Base-by-base conservation (phyloP, 2,888 invertebrate genomes). In the Silvanus unidentatus region DNA sequence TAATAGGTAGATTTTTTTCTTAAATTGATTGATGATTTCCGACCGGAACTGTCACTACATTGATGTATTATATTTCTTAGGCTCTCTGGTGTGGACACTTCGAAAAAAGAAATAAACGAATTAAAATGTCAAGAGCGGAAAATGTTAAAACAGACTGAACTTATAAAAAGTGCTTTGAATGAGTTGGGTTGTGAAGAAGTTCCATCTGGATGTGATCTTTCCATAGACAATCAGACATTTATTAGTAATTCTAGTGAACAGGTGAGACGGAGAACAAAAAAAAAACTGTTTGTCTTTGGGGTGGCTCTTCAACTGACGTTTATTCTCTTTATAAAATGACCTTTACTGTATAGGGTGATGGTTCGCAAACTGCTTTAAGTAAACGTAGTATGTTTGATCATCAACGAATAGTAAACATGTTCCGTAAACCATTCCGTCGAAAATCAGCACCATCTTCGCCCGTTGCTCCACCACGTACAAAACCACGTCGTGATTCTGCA, bases 131-230 rank as follows among this genome's bases (percentile, higher is more conserved):
- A 84, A 52, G 90, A 94, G 68, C 81, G 88, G 49, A 90, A 89
- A 68, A 82, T 88, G 69, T 81, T 84, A 47, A 83, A 82, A 59
- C 85, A 93, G 65, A 81, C 86, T 2, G 90, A 92, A 64, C 80
- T 92, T 68, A 90, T 91, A 54, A 82, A 86, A 60, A 80, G 83
- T 37, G 90, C 91, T n/a, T 72, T 92, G 47, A 88, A 87, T 47
- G 89, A 91, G 70, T 76, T 91, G 16, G 90, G 91, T 44, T 90
- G 90, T 66, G 90, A 91, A 70, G 90, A 91, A 73, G 79, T 88
- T 46, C 91, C 91, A 11, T 84, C 88, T 5, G 91, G 88, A 40
- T 89, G 88, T 66, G 90, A 90, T 71, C 75, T 89, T 6, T 70
- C 72, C 8, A 68, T 73, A 69, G 80, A 54, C 72, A 80, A 47